Conservation (phyloP, 1,140 invertebrate genomes). For the Cydia strobilella region DNA sequence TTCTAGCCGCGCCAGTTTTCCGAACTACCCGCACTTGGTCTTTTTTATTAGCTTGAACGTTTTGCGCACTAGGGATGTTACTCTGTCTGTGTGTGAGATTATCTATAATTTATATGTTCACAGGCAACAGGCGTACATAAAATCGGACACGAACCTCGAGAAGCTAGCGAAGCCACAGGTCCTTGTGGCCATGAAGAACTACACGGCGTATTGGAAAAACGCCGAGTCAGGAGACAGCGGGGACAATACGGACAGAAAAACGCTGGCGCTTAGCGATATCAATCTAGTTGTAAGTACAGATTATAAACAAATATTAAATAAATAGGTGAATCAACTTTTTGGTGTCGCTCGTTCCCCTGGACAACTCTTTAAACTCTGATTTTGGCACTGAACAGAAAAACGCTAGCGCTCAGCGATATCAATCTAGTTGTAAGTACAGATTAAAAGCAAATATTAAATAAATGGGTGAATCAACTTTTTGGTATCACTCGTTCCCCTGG, state of each 20-base stretch:
- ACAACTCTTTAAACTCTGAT: too few species aligned
- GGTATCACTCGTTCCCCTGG: too few species aligned
- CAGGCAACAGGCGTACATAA: conserved; percentile 69
- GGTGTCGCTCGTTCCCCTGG: too few species aligned
- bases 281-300: conserved; percentile 52
- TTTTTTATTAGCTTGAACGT: too few species aligned
- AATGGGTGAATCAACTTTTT: neutral
- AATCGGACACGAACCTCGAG: conserved; percentile 61
- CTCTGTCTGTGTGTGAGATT: too few species aligned
- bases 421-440: too few species aligned
- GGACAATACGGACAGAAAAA: conserved; percentile 41
- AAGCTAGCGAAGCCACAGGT: conserved; percentile 48
- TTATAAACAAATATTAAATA: conserved; percentile 20
- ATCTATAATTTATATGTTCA: conserved; percentile 28
- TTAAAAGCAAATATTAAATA: conserved; percentile 20
- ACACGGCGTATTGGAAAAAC: conserved; percentile 61
- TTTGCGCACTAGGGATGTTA: too few species aligned
- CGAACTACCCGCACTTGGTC: too few species aligned
- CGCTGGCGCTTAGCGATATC: conserved; percentile 59
- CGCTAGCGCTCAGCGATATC: too few species aligned
- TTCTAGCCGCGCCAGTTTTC: too few species aligned
- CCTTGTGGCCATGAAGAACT: conserved; percentile 57
- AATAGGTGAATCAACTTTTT: neutral
- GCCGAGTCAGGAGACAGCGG: conserved; percentile 45
- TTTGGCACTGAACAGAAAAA: too few species aligned